A percentile compares a stretch with the other conserved stretches of the same genome.
Conservation (phyloP, 2,797 vertebrate species). For the Crocodylus rhombifer region DNA sequence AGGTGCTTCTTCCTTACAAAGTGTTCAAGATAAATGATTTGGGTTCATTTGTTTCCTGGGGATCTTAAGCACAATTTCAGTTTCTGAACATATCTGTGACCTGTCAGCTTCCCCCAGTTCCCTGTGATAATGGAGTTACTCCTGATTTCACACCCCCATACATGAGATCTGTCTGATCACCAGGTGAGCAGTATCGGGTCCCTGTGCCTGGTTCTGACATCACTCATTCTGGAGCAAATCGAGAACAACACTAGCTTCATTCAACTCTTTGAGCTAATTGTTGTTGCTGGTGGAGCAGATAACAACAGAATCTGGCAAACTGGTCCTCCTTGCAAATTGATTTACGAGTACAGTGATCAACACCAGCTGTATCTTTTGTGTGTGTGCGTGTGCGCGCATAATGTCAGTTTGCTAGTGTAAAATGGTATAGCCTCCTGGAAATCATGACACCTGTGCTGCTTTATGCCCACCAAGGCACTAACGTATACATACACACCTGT, state of each 20-base stretch:
- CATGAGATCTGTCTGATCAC: background rate
- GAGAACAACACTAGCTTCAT: background rate
- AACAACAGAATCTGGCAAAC: background rate
- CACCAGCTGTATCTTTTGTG: background rate
- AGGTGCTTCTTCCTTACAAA: background rate
- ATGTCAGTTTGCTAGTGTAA: no score
- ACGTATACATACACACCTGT: no score
- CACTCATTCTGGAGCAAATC: background rate
- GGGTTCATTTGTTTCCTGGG: background rate
- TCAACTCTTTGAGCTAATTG: background rate
- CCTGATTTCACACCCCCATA: background rate
- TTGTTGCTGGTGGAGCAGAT: background rate
- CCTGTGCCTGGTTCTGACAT: background rate
- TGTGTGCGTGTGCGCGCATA: no score
- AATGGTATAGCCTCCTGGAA: no score
- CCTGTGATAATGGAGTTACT: background rate
- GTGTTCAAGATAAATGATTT: background rate
- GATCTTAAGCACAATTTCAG: background rate
- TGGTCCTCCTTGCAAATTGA: background rate
- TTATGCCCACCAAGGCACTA: no score
- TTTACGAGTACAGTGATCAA: background rate
- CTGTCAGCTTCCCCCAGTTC: no score
- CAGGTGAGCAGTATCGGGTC: background rate
- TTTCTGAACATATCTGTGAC: background rate
- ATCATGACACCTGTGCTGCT: no score